Conservation (phyloP, 2,888 invertebrate genomes). For the Busseola fusca region DNA sequence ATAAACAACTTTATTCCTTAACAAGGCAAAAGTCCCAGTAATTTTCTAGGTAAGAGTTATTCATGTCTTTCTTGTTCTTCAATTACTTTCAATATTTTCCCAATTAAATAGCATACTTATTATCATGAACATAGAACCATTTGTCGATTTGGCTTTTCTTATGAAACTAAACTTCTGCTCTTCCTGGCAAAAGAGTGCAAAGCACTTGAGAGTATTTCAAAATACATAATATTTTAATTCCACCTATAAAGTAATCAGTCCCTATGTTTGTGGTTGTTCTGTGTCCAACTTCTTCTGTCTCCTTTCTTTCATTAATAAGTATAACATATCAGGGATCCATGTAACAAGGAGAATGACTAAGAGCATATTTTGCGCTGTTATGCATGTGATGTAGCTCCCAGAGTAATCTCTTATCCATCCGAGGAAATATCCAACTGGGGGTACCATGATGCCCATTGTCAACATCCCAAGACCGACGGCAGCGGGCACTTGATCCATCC, state of each 20-base stretch:
- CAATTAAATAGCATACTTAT: conserved; percentile 4
- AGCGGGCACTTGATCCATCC: conserved; percentile 89
- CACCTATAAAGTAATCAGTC: conserved; percentile 37
- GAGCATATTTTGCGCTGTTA: conserved; percentile 90
- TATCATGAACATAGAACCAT: conserved; percentile 5
- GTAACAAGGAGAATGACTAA: conserved; percentile 86
- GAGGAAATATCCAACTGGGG: conserved; percentile 90
- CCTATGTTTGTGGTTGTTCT: conserved; percentile 70
- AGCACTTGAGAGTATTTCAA: conserved; percentile 58
- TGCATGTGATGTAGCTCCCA: conserved; percentile 90
- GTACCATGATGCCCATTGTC: conserved; percentile 91
- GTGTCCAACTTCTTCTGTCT: conserved; percentile 67
- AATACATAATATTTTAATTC: conserved; percentile 46
- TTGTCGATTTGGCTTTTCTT: conserved; percentile 32
- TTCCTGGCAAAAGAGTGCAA: conserved; percentile 30
- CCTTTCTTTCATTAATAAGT: conserved; percentile 75
- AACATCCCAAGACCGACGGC: conserved; percentile 93
- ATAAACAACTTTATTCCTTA: not conserved
- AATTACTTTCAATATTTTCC: conserved; percentile 2
- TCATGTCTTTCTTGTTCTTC: not conserved
- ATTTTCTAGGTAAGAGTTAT: conserved; percentile 12
- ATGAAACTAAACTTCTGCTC: conserved; percentile 35
- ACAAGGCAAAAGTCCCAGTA: conserved; percentile 1
- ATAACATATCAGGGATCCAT: conserved; percentile 90
- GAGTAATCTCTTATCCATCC: conserved; percentile 92